Base-by-base conservation (phyloP, 1,140 invertebrate genomes). In the Rhopalosiphum padi region DNA sequence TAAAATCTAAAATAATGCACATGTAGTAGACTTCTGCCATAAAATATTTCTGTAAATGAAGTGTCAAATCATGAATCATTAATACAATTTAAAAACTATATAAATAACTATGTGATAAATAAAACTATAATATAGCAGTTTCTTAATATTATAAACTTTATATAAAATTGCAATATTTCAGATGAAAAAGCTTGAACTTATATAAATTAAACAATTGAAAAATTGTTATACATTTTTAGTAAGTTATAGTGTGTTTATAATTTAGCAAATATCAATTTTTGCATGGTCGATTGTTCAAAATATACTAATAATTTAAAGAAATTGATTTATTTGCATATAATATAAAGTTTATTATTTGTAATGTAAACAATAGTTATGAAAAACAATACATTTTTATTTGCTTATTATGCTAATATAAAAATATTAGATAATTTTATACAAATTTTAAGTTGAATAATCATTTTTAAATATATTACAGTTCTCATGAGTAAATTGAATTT, bases 171-270 rank as follows among this genome's bases (percentile, higher is more conserved):
- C 43, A 87, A 91, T 92, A 83, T 88, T 93, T 88, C 90, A 93
- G 90, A 88, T 94, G 51, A 93, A 93, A 94, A 93, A 87, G 82
- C 23, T 86, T 87, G 53, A 90, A 43, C 30, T 93, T 48, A n/a
- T 60, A 68, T 43, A 68, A 43, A 9, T 22, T 55, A 90, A 90
- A 90, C 60, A 30, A 90, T 90, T 43, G 23, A 90, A 90, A 68
- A 90, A 15, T 51, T 30, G 35, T n/a, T 88, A 53, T 51, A 35
- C 30, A 90, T 48, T 41, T 90, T 90, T 68, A 60, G 53, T 68
- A 90, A 90, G 55, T 90, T 60, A 41, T 90, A 43, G 37, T 43
- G 48, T 55, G 48, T 55, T 53, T 87, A 21, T 18, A 88, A 8
- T 89, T 48, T 53, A 22, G 46, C 2, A 5, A 25, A 1, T 89